Evolutionary conservation across 2,113 vertebrate genomes (phyloP).

Genomic region (Xiphophorus couchianus): DNA sequence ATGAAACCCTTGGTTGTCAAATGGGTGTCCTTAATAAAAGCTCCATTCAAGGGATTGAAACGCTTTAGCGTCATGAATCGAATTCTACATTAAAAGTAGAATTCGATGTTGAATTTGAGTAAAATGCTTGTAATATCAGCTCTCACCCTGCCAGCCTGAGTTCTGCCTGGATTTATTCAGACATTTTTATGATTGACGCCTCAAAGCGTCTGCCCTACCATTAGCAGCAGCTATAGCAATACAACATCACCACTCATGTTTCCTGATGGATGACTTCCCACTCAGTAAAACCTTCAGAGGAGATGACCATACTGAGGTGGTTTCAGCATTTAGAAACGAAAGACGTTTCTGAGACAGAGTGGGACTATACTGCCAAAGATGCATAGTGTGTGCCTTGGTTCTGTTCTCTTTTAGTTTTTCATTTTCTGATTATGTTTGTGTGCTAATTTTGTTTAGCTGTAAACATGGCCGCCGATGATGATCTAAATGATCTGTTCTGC

Average conservation of each 20-base stretch:
- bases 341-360: not conserved
- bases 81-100: no score
- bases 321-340: not conserved
- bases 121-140: not conserved
- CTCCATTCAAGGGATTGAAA: no score
- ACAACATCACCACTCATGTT: slow-evolving; percentile 29
- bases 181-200: slow-evolving; percentile 16
- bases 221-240: slow-evolving; percentile 45
- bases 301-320: slow-evolving; percentile 8
- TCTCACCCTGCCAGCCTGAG: not conserved
- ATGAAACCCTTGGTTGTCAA: no score
- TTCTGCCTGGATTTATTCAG: not conserved
- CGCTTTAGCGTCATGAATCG: no score
- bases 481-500: not conserved
- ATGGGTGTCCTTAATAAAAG: no score
- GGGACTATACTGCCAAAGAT: not conserved
- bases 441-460: not conserved
- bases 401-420: not conserved
- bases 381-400: not conserved
- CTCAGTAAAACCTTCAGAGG: slow-evolving; percentile 35
- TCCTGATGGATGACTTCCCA: slow-evolving; percentile 33
- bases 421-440: not conserved
- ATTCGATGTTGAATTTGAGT: not conserved
- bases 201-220: slow-evolving; percentile 39
- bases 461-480: not conserved